Percentiles rank a stretch among this genome's conserved stretches.
These are phyloP conservation scores for Mionectes olivaceus DNA, from an alignment of 2,797 vertebrate genomes.

Conservation along the genomic window DNA sequence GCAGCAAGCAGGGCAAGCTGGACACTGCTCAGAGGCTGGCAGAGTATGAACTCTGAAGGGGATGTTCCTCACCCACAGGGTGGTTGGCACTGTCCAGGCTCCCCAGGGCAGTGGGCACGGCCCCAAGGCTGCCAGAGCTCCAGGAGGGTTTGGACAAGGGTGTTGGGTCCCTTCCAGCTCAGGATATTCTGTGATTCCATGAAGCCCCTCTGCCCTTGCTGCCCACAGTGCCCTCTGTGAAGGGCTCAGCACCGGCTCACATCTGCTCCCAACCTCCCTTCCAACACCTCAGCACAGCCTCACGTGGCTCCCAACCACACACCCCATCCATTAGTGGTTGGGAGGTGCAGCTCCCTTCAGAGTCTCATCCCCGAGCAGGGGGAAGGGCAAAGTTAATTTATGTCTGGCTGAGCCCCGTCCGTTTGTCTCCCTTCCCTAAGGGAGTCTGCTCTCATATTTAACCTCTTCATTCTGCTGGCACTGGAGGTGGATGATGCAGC, in stretches of 20 bases:
- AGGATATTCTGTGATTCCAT: background rate
- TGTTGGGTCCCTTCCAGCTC: background rate
- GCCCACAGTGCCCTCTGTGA: background rate
- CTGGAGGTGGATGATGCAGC: conserved; percentile 14
- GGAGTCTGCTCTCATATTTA: background rate
- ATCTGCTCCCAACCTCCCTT: background rate
- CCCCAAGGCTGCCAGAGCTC: background rate
- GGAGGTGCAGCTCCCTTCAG: background rate
- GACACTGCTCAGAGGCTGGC: background rate
- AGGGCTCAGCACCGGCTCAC: background rate
- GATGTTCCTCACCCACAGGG: background rate
- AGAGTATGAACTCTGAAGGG: background rate
- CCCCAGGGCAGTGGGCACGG: rapidly evolving
- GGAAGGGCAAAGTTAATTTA: background rate
- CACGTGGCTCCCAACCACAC: background rate
- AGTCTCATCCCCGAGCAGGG: background rate
- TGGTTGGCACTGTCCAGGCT: background rate
- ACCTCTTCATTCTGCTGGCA: conserved; percentile 33
- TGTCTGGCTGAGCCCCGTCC: background rate
- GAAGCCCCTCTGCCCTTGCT: background rate
- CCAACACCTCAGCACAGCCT: background rate
- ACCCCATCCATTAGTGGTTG: background rate
- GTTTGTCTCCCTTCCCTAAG: background rate
- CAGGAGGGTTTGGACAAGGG: background rate
- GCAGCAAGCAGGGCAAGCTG: background rate